phyloP scores from a whole-genome alignment of 1,140 invertebrate genomes.

The Paraescarpia echinospica region DNA sequence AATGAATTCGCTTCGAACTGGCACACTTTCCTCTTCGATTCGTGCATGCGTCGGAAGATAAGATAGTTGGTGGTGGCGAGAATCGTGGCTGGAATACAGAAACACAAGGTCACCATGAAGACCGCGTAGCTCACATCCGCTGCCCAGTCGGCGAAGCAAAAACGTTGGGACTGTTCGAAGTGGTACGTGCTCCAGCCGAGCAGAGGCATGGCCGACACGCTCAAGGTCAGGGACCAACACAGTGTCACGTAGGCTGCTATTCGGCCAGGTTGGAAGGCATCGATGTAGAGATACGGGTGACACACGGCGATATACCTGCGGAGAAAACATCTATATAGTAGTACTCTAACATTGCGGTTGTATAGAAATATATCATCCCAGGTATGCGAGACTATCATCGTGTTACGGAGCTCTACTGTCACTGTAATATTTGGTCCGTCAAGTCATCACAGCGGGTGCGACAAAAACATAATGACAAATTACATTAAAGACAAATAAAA shows the following conservation, averaged over 20 bases:
- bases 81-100: background rate
- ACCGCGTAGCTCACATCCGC: background rate
- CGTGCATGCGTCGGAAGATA: background rate
- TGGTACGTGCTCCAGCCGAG: constrained; percentile 1
- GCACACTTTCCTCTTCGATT: background rate
- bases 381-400: too few species aligned
- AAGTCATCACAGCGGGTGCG: too few species aligned
- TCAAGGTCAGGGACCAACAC: constrained; percentile 10
- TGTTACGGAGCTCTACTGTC: too few species aligned
- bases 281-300: background rate
- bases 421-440: too few species aligned
- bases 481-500: too few species aligned
- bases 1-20: background rate
- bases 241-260: background rate
- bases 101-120: constrained; percentile 6
- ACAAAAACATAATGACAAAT: too few species aligned
- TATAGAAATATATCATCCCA: too few species aligned
- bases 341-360: too few species aligned
- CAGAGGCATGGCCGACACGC: background rate
- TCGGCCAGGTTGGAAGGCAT: background rate
- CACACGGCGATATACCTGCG: background rate
- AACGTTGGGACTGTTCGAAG: background rate
- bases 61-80: background rate
- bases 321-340: background rate
- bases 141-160: constrained; percentile 16